phyloP scores from a whole-genome alignment of 1,140 invertebrate genomes.

The Drosophila jambulina region DNA sequence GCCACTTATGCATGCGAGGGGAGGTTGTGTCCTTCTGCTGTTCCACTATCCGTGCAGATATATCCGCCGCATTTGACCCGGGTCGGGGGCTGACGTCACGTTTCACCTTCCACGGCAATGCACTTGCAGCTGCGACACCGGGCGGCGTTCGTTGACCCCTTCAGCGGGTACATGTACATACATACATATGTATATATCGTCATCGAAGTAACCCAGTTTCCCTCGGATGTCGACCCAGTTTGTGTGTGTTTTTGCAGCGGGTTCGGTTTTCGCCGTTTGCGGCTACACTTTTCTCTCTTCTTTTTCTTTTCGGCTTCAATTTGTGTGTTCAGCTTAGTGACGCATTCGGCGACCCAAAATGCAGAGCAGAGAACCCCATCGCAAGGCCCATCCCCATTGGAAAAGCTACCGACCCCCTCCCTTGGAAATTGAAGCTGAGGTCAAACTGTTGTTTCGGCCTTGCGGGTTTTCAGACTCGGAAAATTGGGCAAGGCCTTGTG shows the following conservation, averaged over 20 bases:
- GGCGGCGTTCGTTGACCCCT: constrained; percentile 66
- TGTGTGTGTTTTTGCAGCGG: constrained; percentile 44
- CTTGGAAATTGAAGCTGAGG: constrained; percentile 33
- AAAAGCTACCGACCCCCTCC: background rate
- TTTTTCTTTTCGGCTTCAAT: constrained; percentile 38
- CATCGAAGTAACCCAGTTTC: constrained; percentile 71
- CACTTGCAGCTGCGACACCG: constrained; percentile 48
- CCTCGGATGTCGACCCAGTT: constrained; percentile 52
- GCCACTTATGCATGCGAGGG: constrained; percentile 24
- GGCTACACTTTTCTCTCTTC: constrained; percentile 1
- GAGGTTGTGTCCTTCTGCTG: constrained; percentile 7
- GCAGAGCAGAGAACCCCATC: constrained; percentile 25
- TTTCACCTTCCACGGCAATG: constrained; percentile 79
- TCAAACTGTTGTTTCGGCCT: constrained; percentile 44
- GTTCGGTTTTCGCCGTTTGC: constrained; percentile 60
- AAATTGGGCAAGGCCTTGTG: constrained; percentile 50
- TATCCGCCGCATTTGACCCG: constrained; percentile 35
- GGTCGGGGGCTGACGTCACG: constrained; percentile 64
- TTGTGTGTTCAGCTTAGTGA: constrained; percentile 48
- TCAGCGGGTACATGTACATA: constrained; percentile 14
- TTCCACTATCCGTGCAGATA: background rate
- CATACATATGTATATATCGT: constrained; percentile 7
- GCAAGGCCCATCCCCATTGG: background rate
- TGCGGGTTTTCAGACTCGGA: constrained; percentile 15
- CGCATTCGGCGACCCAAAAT: constrained; percentile 70